Conservation (phyloP, 2,113 vertebrate genomes). For the Seriola aureovittata region DNA sequence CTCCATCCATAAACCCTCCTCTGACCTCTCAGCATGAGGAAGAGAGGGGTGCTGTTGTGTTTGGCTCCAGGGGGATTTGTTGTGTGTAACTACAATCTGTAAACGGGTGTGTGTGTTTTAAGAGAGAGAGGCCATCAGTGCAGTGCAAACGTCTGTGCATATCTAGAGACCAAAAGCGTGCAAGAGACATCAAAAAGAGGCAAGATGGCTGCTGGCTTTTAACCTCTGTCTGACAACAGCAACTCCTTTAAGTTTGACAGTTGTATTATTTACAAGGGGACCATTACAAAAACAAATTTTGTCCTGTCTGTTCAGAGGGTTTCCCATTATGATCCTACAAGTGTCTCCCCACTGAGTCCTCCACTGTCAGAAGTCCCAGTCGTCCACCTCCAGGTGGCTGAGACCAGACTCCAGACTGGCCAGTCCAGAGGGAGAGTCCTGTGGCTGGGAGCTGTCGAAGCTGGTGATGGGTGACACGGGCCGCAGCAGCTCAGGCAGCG, state of each 20-base stretch:
- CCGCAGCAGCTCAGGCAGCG: conserved; percentile 92
- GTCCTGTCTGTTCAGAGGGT: conserved; percentile 25
- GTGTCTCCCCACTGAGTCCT: conserved; percentile 1
- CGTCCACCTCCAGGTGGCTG: conserved; percentile 94
- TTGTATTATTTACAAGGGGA: conserved; percentile 63
- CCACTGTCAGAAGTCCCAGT: conserved; percentile 95
- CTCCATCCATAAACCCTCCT: conserved; percentile 23
- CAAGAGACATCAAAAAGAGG: conserved; percentile 54
- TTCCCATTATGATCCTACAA: conserved; percentile 20
- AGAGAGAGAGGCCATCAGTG: conserved; percentile 59
- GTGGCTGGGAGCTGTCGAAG: conserved; percentile 84
- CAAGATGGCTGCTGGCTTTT: conserved; percentile 62
- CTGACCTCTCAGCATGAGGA: conserved; percentile 27
- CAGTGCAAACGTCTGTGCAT: conserved; percentile 59
- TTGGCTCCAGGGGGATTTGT: conserved; percentile 26
- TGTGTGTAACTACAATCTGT: conserved; percentile 45
- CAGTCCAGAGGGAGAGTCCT: conserved; percentile 88
- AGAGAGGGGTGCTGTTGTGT: conserved; percentile 1
- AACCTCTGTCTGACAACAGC: conserved; percentile 49
- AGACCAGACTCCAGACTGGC: conserved; percentile 91
- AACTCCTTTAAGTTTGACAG: conserved; percentile 36
- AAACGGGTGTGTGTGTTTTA: conserved; percentile 27
- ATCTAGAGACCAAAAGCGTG: conserved; percentile 55
- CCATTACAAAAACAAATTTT: conserved; percentile 44
- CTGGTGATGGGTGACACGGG: conserved; percentile 91